Evolutionary conservation across 2,797 vertebrate species (phyloP), one percentile per base, ranked within the genome.

Genomic region (Phalanger gymnotis): DNA sequence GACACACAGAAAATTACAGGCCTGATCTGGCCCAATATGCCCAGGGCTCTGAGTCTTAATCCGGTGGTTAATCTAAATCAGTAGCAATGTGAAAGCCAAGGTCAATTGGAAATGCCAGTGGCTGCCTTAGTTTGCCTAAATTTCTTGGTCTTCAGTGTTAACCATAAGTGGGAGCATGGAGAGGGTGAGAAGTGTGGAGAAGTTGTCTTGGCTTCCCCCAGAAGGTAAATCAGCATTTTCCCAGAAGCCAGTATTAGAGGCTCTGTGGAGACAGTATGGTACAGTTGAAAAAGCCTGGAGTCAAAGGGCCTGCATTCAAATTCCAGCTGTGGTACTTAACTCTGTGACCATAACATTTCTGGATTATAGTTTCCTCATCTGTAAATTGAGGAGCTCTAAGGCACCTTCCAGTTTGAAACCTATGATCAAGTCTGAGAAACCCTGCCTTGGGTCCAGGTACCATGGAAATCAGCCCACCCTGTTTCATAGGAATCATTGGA

Each of bases 51-150:
- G 5, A 93, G 52, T 27, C 54, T 58, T 47, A 73, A 73, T 73
- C n/a, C n/a, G 3, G 2, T 40, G n/a, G 6, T 40, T 40, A 22
- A 4, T 73, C n/a, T 73, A 9, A 40, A 2, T 40, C 2, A 56
- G 54, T 52, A 31, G 13, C 57, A 95, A 87, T 51, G 40, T 87
- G n/a, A 93, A 93, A 93, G 56, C 14, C 54, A 92, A 93, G 40
- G 40, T 28, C 40, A 94, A 95, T 53, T 10, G 92, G 47, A 95
- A n/a, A 89, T 81, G n/a, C n/a, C 66, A 73, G 66, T 47, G 11
- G 9, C 27, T 87, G 7, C 22, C 7, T 81, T 27, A 87, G 22
- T 40, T 87, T 47, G 22, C 51, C 73, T 87, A 22, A 40, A 87
- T 47, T 87, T 51, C 22, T 51, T 87, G 25, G 10, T 47, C 31